phyloP scores from a whole-genome alignment of 2,888 invertebrate genomes.

The Spilosoma lubricipeda region DNA sequence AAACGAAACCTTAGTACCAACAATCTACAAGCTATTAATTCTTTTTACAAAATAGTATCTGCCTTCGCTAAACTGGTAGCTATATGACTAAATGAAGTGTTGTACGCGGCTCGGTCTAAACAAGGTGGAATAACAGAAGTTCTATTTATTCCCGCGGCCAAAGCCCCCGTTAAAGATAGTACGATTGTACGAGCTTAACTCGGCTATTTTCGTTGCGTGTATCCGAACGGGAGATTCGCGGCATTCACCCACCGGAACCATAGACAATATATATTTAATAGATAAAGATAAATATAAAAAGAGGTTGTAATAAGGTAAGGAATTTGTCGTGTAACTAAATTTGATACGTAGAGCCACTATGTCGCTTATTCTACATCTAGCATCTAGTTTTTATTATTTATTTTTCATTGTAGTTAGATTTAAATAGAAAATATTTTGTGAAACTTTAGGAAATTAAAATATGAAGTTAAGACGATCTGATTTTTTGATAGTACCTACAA shows the following conservation, averaged over 20 bases:
- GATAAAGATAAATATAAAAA: neutral
- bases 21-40: neutral
- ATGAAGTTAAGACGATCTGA: neutral
- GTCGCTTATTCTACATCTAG: neutral
- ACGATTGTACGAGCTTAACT: constrained; percentile 16
- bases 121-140: constrained; percentile 50
- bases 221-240: constrained; percentile 20
- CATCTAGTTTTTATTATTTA: neutral
- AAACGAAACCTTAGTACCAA: neutral
- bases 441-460: neutral
- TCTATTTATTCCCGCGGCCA: constrained; percentile 55
- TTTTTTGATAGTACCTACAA: neutral
- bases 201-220: constrained; percentile 22
- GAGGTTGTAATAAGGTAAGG: neutral
- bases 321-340: neutral
- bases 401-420: neutral
- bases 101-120: constrained; percentile 39
- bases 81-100: constrained; percentile 21
- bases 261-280: constrained; percentile 4
- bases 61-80: constrained; percentile 5
- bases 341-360: neutral
- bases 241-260: constrained; percentile 9
- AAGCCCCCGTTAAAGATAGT: constrained; percentile 32
- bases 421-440: neutral
- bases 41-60: constrained; percentile 1